Percentiles rank a stretch among this genome's conserved stretches.
Evolutionary conservation across 2,888 invertebrate genomes (phyloP).

Genomic region (Trichacis sp.): DNA sequence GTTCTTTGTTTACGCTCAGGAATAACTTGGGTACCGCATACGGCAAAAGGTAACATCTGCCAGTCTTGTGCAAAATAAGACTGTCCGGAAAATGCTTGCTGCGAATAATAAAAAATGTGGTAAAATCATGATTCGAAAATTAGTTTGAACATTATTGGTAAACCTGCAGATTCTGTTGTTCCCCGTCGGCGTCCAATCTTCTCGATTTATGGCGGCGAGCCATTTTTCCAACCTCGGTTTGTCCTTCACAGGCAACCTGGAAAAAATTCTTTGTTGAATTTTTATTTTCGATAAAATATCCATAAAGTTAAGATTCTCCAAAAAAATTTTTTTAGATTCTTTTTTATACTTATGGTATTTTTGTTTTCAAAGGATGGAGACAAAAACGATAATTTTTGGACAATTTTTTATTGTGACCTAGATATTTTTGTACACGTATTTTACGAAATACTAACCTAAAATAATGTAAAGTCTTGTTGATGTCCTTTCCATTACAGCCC

Average conservation of each 20-base stretch:
- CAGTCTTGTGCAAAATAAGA: neutral
- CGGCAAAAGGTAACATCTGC: neutral
- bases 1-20: no score
- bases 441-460: neutral
- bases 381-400: no score
- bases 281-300: no score
- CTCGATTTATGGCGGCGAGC: neutral
- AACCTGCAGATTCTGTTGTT: conserved; percentile 5
- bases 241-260: conserved; percentile 2
- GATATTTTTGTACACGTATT: no score
- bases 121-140: no score
- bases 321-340: no score
- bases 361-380: neutral
- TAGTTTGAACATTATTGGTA: no score
- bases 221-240: neutral
- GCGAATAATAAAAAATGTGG: no score
- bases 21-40: neutral
- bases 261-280: no score
- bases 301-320: no score
- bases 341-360: no score
- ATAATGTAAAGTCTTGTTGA: neutral
- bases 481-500: neutral
- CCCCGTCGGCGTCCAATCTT: neutral
- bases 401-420: no score
- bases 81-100: neutral